Conservation (phyloP, 2,797 vertebrate genomes). For the Salarias fasciatus region DNA sequence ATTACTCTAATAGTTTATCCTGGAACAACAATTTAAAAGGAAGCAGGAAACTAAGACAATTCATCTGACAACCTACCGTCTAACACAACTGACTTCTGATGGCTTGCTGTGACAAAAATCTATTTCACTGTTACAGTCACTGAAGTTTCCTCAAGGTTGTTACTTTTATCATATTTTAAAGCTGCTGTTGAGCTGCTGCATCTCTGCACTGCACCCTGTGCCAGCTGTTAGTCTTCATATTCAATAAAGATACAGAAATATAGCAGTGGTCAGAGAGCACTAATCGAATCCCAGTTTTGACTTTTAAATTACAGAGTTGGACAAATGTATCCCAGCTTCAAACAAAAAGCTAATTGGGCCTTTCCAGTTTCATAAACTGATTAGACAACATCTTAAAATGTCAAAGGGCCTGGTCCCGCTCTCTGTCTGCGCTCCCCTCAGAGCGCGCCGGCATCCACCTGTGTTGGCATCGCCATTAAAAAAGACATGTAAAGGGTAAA, state of each 20-base stretch:
- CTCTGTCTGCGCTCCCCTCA: constrained; percentile 21
- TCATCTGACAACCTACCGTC: no score
- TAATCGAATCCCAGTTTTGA: constrained; percentile 54
- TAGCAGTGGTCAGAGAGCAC: constrained; percentile 37
- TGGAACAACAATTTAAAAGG: no score
- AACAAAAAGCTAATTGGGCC: constrained; percentile 63
- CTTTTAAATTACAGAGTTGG: constrained; percentile 69
- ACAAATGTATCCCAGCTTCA: constrained; percentile 57
- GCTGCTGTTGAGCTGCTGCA: no score
- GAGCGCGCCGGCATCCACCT: constrained; percentile 51
- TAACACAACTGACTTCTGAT: no score
- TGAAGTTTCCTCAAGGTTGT: no score
- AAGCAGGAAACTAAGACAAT: no score
- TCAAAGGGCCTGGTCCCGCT: constrained; percentile 47
- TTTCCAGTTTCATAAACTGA: constrained; percentile 54
- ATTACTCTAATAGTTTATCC: no score
- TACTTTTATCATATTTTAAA: no score
- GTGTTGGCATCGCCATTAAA: constrained; percentile 66
- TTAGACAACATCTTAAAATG: constrained; percentile 72
- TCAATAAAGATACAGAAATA: constrained; percentile 17
- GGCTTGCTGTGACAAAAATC: no score
- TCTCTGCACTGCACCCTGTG: no score
- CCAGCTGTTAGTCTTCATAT: no score
- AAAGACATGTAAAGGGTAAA: constrained; percentile 67
- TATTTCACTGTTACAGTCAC: no score